phyloP scores from a whole-genome alignment of 2,797 vertebrate genomes.

The Pyrocephalus nanus region DNA sequence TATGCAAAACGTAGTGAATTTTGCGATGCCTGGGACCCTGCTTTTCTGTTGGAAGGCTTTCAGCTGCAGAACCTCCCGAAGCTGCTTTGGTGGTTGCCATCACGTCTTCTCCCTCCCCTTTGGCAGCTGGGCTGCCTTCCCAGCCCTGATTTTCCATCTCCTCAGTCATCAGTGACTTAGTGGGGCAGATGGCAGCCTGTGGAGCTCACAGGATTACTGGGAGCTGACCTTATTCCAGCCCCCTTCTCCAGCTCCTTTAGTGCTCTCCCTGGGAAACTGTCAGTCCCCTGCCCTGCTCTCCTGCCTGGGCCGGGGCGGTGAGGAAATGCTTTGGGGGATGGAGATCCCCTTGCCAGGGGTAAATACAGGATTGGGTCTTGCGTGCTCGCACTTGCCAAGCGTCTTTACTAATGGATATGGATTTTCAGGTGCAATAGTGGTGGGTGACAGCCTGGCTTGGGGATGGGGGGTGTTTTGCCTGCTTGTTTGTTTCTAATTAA shows the following conservation, averaged over 20 bases:
- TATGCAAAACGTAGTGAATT: neutral
- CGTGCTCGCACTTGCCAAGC: neutral
- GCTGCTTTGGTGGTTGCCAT: neutral
- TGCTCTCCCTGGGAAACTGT: neutral
- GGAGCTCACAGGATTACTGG: neutral
- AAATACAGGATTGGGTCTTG: neutral
- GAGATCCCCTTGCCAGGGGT: neutral
- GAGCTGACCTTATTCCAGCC: neutral
- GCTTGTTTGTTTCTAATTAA: constrained; percentile 1
- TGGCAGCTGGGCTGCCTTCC: neutral
- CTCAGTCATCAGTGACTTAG: neutral
- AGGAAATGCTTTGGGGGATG: neutral
- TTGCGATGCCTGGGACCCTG: neutral
- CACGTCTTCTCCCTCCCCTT: neutral
- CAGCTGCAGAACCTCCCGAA: neutral
- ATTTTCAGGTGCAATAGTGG: neutral
- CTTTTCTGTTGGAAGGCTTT: neutral
- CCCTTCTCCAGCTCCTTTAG: neutral
- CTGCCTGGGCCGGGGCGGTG: neutral
- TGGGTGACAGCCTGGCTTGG: neutral
- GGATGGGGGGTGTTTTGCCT: neutral
- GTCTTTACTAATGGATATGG: neutral
- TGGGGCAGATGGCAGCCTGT: neutral
- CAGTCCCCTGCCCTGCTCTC: neutral
- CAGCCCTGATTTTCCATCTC: neutral